Percentiles rank a stretch among this genome's conserved stretches.
Conservation (phyloP, 2,797 vertebrate species). For the Lagocephalus sceleratus region DNA sequence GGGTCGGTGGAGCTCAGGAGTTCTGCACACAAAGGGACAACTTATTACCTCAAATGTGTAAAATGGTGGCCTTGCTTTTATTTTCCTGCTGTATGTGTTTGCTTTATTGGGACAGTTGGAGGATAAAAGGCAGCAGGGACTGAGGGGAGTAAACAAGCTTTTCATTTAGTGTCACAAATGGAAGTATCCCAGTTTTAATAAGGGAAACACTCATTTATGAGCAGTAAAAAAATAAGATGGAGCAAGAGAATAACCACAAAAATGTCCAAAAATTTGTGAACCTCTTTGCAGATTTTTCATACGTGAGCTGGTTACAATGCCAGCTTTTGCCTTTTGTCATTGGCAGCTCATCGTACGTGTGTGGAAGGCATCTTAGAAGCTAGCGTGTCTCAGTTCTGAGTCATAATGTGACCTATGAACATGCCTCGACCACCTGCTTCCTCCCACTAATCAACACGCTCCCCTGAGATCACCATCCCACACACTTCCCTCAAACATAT, state of each 20-base stretch:
- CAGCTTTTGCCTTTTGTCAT: no score
- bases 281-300: no score
- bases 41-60: no score
- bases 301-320: not conserved
- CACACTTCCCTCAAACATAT: slow-evolving; percentile 25
- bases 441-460: slow-evolving; percentile 53
- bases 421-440: slow-evolving; percentile 31
- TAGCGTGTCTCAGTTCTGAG: slow-evolving; percentile 30
- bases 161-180: not conserved
- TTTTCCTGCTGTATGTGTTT: no score
- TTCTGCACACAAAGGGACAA: no score
- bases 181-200: slow-evolving; percentile 4
- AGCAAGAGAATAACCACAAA: no score
- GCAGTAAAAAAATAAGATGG: no score
- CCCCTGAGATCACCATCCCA: slow-evolving; percentile 43
- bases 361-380: slow-evolving; percentile 7
- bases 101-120: no score
- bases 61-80: no score
- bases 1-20: not conserved
- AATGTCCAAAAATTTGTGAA: no score
- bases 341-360: not conserved
- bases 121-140: not conserved
- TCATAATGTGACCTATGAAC: slow-evolving; percentile 55
- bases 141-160: not conserved
- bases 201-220: no score